Evolutionary conservation across 2,888 invertebrate genomes (phyloP), one percentile per base, ranked within the genome.

Genomic region (Platycnemis pennipes): DNA sequence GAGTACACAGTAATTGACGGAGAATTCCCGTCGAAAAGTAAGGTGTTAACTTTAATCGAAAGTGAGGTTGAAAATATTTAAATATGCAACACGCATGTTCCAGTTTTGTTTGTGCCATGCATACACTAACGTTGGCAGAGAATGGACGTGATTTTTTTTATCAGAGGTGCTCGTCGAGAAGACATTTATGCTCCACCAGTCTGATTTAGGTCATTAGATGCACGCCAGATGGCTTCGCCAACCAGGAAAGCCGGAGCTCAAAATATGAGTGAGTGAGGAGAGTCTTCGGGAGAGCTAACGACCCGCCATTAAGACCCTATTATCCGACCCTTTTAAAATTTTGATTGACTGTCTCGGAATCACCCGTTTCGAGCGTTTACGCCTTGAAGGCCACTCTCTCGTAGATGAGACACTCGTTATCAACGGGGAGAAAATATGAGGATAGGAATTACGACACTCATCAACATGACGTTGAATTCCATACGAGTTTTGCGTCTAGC

Each of bases 181-280:
- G 77, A 13, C 77, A 77, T 77, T 77, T 16, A 77, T 77, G 77
- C 37, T 77, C 31, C 77, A 77, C 77, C 31, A 11, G 77, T 77
- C 37, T 77, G 77, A 77, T 77, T 77, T 37, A 77, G 77, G 77
- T 77, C 77, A 77, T 77, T 77, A 77, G 77, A 77, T 77, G 16
- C 77, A 37, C 77, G 77, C 77, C 77, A 77, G 77, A 77, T 77
- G 37, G 37, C 77, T 77, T 77, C 77, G 31, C 31, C 77, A 37
- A 31, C 77, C 37, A 5, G 77, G 16, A 77, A 37, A 16, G 31
- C 77, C 37, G 16, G 37, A 37, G 37, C 77, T 77, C 77, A 11
- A 13, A 26, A 37, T 37, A 77, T 37, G 77, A 77, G 16, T 11
- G 77, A 63, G 53, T 13, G 4, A 63, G 2, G 63, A n/a, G 77